These are phyloP conservation scores for Scolopax rusticola DNA, from an alignment of 2,797 vertebrate species.

Conservation along the genomic window DNA sequence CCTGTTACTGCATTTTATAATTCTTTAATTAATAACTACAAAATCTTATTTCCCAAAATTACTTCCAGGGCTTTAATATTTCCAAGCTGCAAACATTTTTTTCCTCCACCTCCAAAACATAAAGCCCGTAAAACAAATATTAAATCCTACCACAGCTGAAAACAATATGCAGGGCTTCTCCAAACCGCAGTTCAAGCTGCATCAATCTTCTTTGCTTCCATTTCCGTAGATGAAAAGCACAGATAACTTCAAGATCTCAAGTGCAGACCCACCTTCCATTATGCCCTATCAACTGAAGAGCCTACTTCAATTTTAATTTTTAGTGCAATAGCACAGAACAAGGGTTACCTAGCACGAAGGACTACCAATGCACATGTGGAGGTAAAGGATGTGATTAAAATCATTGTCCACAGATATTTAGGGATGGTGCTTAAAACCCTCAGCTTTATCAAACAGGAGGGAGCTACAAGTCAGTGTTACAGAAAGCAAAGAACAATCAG, in stretches of 20 bases:
- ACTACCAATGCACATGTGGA: rapidly evolving
- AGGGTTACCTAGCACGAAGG: not conserved
- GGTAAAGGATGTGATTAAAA: not conserved
- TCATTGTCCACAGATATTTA: not conserved
- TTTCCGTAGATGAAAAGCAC: rapidly evolving
- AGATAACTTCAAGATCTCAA: not conserved
- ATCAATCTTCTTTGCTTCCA: not conserved
- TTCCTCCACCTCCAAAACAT: rapidly evolving
- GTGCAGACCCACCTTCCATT: not conserved
- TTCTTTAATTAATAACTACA: not conserved
- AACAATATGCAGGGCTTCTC: not conserved
- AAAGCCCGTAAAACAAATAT: not conserved
- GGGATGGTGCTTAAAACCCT: not conserved
- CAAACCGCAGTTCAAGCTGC: not conserved
- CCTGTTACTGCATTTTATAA: not conserved
- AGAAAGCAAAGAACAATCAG: not conserved
- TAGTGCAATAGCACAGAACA: not conserved
- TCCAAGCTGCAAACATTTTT: not conserved
- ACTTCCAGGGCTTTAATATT: not conserved
- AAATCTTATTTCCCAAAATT: not conserved
- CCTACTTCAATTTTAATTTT: not conserved
- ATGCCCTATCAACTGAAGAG: not conserved
- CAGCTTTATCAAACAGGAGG: not conserved
- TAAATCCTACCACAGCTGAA: not conserved
- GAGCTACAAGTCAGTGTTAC: not conserved